Evolutionary conservation across 2,113 vertebrate species (phyloP).

Genomic region (Thamnophis sirtalis): DNA sequence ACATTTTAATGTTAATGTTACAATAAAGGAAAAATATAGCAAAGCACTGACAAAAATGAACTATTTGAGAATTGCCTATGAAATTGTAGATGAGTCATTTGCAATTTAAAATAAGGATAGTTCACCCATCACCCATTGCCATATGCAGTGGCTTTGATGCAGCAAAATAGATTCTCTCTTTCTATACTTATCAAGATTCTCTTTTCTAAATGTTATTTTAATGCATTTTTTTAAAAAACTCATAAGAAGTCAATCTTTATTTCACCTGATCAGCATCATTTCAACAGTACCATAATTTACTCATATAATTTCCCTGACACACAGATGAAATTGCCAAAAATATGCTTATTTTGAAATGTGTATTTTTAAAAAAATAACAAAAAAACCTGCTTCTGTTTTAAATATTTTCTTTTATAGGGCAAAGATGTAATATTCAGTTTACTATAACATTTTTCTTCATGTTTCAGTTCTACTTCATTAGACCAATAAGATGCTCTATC

Average conservation of each 20-base stretch:
- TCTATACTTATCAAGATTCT: neutral
- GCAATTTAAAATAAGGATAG: neutral
- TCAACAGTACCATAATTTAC: neutral
- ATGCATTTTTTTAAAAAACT: neutral
- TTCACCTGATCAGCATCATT: neutral
- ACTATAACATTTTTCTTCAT: conserved; percentile 45
- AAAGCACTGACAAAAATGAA: neutral
- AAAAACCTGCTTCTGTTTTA: neutral
- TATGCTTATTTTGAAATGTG: neutral
- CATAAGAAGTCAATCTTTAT: neutral
- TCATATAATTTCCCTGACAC: neutral
- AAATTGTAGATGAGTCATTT: neutral
- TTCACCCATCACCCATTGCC: neutral
- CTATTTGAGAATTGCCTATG: neutral
- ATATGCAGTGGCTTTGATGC: neutral
- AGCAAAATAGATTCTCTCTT: neutral
- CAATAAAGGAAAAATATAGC: neutral
- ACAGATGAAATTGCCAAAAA: neutral
- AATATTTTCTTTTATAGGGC: conserved; percentile 34
- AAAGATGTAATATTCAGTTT: conserved; percentile 36
- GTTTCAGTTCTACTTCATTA: conserved; percentile 50
- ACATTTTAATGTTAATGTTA: neutral
- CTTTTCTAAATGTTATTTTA: neutral
- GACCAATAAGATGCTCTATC: conserved; percentile 53
- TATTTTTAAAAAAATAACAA: neutral